These are phyloP conservation scores for Andricus grossulariae DNA, from an alignment of 1,140 invertebrate genomes.

Conservation along the genomic window DNA sequence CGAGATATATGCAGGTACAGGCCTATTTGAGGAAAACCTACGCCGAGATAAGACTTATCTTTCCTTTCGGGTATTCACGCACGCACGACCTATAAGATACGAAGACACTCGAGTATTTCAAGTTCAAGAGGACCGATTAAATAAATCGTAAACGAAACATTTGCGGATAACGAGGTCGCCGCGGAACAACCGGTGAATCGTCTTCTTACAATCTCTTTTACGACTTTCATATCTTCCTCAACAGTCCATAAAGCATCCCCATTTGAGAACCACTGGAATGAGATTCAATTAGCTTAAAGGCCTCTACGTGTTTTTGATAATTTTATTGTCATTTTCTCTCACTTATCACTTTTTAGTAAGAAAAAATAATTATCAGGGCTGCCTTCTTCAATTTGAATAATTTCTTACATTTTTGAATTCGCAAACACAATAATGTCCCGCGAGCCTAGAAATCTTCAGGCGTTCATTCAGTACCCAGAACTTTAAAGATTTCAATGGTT, in stretches of 20 bases:
- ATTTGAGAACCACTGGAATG: constrained; percentile 1
- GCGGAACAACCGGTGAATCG: background rate
- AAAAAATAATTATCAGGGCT: too few relatives aligned
- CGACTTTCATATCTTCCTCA: constrained; percentile 17
- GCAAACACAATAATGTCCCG: background rate
- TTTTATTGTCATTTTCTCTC: too few relatives aligned
- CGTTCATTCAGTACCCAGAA: background rate
- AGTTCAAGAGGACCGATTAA: constrained; percentile 21
- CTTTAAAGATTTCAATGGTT: background rate
- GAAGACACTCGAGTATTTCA: constrained; percentile 12
- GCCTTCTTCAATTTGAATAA: too few relatives aligned
- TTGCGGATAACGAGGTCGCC: constrained; percentile 13
- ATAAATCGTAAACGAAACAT: constrained; percentile 28
- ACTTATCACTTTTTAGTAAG: too few relatives aligned
- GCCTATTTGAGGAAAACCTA: constrained; percentile 12
- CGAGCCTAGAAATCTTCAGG: background rate
- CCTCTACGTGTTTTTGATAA: too few relatives aligned
- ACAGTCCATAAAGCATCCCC: constrained; percentile 5
- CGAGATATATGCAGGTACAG: constrained; percentile 19
- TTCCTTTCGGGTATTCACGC: constrained; percentile 28
- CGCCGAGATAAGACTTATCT: constrained; percentile 14
- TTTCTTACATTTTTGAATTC: too few relatives aligned
- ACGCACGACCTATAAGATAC: constrained; percentile 19
- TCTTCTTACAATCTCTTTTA: constrained; percentile 6
- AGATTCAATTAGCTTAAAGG: background rate